Base-by-base conservation (phyloP, 2,797 vertebrate species). In the Anguilla anguilla region DNA sequence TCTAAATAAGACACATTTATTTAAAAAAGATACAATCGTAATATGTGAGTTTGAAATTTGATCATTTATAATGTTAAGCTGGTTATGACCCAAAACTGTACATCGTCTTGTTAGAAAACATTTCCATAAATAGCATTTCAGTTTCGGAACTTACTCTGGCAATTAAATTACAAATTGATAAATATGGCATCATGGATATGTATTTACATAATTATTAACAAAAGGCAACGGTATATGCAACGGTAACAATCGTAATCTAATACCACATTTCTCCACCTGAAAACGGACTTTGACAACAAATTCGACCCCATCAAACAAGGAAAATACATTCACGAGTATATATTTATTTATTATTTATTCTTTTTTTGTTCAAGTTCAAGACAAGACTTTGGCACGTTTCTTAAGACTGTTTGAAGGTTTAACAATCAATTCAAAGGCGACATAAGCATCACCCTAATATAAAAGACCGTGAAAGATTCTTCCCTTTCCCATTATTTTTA, bases 161-260 rank as follows among this genome's bases (percentile, higher is more conserved):
- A 98, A 98, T 99, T 99, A 99, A 99, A 99, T 99, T 99, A 99
- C 97, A 98, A 99, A 98, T 96, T 92, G 98, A 99, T 99, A 99
- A 99, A 99, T 99, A 99, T 98, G 98, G 98, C 98, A 98, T 98
- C 96, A 97, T 97, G 98, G 97, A 97, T 98, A 98, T 98, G 97
- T 99, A 99, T 99, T 98, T 99, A 99, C 98, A 99, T 97, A 97
- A 96, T 97, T 98, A 97, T 98, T 98, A 96, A 99, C 98, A 98
- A 99, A 99, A 99, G 98, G 98, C 98, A 99, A 98, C 97, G 96
- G 97, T 97, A 97, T 97, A 98, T 97, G 98, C 96, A 98, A 98
- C 96, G 94, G 95, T 97, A 98, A 99, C 98, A 97, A 98, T 97
- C 97, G 96, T 97, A 96, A 97, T 96, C 97, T 96, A 97, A 97